Base-by-base conservation (phyloP, 2,113 vertebrate species). In the Saccopteryx bilineata region DNA sequence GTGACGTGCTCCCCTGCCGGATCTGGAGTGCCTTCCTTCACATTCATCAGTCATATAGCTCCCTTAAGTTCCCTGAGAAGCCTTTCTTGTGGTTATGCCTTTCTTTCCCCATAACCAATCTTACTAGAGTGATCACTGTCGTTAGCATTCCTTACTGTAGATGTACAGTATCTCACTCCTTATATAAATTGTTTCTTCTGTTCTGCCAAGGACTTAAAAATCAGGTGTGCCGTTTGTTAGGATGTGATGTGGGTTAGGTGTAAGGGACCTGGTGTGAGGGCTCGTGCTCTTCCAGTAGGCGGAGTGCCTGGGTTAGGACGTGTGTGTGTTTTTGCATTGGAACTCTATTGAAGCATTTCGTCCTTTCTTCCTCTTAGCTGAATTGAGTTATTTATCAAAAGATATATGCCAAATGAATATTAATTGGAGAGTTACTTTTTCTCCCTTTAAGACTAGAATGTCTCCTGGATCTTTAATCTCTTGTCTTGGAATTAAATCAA, bases 401-500 rank as follows among this genome's bases (percentile, higher is more conserved):
- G 60, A 5, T 74, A 31, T 33, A 21, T 10, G 28, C 21, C 56
- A 60, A 86, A 21, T 94, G 72, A 84, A 68, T 93, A 65, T 81
- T 71, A 76, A 26, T 75, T 81, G 46, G 75, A 71, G 56, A 54
- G 81, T 87, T 65, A 72, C 26, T 87, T 33, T 85, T 28, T 65
- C 24, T 90, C 8, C 63, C 33, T 87, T 19, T 94, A 91, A 83
- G 94, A 52, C 18, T 68, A 60, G 71, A 72, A 5, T 80, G 24
- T n/a, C 75, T 94, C 18, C 19, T 92, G 54, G 28, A 63, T 80
- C 39, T 7, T 69, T 85, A 94, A 26, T 52, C 54, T 52, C 54
- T 87, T 96, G 39, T 61, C 23, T 78, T 88, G 46, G 3, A 63
- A 81, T 76, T 82, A 92, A 93, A 26, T 85, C 72, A 28, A 68